phyloP scores from a whole-genome alignment of 2,113 vertebrate species.

The Pteruthius melanotis region DNA sequence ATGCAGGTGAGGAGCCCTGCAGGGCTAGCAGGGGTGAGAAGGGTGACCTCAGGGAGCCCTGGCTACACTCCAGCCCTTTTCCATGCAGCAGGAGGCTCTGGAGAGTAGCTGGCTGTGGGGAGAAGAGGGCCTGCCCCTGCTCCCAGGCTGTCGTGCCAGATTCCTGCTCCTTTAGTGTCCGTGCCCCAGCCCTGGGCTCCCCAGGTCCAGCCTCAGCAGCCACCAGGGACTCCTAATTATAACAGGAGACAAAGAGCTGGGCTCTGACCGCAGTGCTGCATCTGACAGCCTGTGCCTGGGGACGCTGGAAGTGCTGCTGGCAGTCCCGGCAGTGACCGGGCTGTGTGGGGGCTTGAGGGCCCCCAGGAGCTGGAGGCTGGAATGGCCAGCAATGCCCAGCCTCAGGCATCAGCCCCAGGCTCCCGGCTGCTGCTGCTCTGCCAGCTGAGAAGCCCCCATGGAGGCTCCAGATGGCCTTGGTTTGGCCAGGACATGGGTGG shows the following conservation, averaged over 20 bases:
- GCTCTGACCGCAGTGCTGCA: not conserved
- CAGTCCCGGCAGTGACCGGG: not conserved
- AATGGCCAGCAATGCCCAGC: not conserved
- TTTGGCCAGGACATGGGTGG: not conserved
- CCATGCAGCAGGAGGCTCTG: fast-evolving
- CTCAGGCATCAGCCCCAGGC: not conserved
- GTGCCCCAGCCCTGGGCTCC: not conserved
- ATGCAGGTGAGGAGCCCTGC: not conserved
- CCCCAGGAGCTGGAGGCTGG: not conserved
- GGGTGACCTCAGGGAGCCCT: fast-evolving
- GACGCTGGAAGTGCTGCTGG: not conserved
- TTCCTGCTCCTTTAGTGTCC: not conserved
- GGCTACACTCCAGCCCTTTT: not conserved
- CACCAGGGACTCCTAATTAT: not conserved
- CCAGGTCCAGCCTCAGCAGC: fast-evolving
- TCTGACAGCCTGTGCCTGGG: not conserved
- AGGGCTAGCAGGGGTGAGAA: not conserved
- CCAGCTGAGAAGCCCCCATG: not conserved
- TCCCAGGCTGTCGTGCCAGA: not conserved
- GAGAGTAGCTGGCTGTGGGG: not conserved
- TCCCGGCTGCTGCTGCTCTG: not conserved
- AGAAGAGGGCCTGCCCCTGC: not conserved
- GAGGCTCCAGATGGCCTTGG: not conserved
- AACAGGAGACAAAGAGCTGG: not conserved
- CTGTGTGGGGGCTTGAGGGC: not conserved